A percentile compares a stretch with the other conserved stretches of the same genome.
These are phyloP conservation scores for Suncus etruscus DNA, from an alignment of 2,113 vertebrate genomes.

Conservation along the genomic window DNA sequence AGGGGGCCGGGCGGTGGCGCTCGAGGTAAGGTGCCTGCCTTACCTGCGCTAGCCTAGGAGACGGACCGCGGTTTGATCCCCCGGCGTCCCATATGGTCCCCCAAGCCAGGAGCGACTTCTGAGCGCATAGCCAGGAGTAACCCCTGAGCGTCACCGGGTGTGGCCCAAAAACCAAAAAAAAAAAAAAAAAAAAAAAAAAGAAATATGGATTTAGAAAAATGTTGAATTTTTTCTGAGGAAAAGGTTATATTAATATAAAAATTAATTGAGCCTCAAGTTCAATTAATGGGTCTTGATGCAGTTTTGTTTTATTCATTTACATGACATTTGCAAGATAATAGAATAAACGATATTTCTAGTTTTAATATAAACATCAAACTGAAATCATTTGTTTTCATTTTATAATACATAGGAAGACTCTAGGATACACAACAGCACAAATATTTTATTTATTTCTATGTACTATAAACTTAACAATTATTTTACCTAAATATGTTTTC, in stretches of 20 bases:
- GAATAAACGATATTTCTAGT: not conserved
- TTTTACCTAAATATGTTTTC: not conserved
- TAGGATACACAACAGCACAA: not conserved
- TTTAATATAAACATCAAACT: constrained; percentile 36
- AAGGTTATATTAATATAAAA: constrained; percentile 47
- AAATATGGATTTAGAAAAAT: no score
- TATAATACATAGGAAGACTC: no score
- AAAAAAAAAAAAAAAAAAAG: no score
- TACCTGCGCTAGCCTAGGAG: no score
- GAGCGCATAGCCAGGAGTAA: no score
- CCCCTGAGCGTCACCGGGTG: no score
- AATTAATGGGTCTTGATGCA: not conserved
- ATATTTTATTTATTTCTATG: not conserved
- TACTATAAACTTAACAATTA: not conserved
- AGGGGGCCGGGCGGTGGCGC: no score
- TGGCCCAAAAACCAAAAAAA: no score
- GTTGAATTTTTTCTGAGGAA: not conserved
- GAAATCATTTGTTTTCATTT: constrained; percentile 25
- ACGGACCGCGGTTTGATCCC: no score
- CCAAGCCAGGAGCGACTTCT: no score
- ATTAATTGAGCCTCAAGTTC: not conserved
- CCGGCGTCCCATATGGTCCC: no score
- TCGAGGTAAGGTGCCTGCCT: no score
- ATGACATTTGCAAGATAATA: constrained; percentile 40
- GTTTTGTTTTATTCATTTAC: not conserved